phyloP scores from a whole-genome alignment of 2,888 invertebrate species.

The Cepaea hortensis region DNA sequence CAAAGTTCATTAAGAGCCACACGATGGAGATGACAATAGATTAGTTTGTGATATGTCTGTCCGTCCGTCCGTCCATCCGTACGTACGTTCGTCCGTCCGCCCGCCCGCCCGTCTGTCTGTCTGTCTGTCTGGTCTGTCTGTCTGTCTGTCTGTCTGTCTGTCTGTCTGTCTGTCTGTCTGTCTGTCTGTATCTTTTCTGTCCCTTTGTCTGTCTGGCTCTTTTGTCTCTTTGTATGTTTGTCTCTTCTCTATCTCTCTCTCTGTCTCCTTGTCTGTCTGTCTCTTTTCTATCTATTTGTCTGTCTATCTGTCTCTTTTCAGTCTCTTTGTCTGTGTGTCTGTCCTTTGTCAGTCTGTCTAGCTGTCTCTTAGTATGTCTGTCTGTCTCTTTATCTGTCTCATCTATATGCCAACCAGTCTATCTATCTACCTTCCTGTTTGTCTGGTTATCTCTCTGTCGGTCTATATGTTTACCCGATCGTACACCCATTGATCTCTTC shows the following conservation, averaged over 20 bases:
- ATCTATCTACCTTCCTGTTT: too few relatives aligned
- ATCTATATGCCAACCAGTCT: too few relatives aligned
- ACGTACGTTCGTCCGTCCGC: not conserved
- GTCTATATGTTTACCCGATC: too few relatives aligned
- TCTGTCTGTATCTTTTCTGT: not conserved
- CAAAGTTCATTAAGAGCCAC: too few relatives aligned
- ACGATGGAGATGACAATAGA: too few relatives aligned
- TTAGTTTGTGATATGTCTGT: not conserved
- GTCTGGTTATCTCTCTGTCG: too few relatives aligned
- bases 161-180: not conserved
- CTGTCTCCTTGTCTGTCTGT: too few relatives aligned
- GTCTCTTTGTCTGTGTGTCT: not conserved
- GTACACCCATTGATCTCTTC: too few relatives aligned
- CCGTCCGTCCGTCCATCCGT: not conserved
- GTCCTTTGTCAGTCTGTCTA: not conserved
- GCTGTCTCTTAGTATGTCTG: not conserved
- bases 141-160: not conserved
- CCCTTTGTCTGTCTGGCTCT: not conserved
- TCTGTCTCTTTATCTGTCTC: not conserved
- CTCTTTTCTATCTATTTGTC: not conserved
- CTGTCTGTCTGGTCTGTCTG: not conserved
- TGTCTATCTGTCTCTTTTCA: not conserved
- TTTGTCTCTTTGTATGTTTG: not conserved
- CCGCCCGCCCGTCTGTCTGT: not conserved
- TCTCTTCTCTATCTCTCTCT: too few relatives aligned